Conservation (phyloP, 2,797 vertebrate genomes). For the Mus spretus region DNA sequence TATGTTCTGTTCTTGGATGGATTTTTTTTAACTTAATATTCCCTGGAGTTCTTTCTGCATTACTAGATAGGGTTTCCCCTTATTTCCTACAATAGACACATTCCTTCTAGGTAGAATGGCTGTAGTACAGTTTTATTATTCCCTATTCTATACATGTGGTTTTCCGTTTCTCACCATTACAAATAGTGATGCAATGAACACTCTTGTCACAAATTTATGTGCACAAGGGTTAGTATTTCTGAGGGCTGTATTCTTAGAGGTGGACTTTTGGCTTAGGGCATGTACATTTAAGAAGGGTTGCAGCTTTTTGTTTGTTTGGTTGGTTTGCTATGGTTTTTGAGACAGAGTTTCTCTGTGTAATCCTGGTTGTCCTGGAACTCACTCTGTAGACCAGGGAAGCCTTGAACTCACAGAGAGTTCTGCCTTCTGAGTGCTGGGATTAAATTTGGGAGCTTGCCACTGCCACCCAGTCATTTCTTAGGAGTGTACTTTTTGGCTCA, state of each 20-base stretch:
- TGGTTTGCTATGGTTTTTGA: not conserved
- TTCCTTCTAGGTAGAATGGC: not conserved
- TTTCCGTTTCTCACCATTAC: not conserved
- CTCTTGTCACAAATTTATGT: not conserved
- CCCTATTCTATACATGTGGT: not conserved
- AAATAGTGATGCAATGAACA: not conserved
- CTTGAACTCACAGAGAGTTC: not conserved
- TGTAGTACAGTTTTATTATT: not conserved
- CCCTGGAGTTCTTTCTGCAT: not conserved
- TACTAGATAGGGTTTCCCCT: too few relatives aligned
- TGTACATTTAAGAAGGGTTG: not conserved
- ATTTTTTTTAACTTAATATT: not conserved
- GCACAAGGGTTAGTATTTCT: not conserved
- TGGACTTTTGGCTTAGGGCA: not conserved
- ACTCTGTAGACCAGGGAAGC: not conserved
- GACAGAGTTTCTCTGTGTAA: not conserved
- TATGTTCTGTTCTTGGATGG: not conserved
- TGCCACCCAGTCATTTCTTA: not conserved
- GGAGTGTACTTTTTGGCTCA: slow-evolving; percentile 14
- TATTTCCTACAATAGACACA: not conserved
- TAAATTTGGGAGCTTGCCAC: not conserved
- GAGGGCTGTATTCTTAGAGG: not conserved
- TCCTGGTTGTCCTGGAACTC: not conserved
- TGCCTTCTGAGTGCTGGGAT: not conserved
- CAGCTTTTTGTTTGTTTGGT: not conserved